Conservation (phyloP, 2,113 vertebrate genomes). For the Zosterops pallidus region DNA sequence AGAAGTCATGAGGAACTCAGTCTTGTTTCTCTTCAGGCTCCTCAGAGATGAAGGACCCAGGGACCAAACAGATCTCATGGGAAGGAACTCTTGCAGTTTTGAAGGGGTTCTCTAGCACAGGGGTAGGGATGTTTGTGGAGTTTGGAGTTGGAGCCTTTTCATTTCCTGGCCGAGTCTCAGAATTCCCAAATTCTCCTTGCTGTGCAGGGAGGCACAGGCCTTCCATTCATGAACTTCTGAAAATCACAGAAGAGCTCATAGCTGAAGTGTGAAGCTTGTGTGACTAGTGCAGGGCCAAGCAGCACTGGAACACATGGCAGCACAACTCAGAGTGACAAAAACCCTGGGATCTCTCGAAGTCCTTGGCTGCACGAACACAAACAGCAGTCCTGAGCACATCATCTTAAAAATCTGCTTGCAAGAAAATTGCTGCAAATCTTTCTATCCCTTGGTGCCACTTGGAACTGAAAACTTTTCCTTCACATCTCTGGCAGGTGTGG, state of each 20-base stretch:
- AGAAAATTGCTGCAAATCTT: not conserved
- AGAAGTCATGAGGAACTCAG: not conserved
- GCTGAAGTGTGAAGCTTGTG: not conserved
- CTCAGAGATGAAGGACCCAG: not conserved
- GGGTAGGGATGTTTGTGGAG: not conserved
- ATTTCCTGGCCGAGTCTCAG: not conserved
- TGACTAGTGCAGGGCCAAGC: not conserved
- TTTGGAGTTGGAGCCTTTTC: not conserved
- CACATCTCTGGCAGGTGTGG: not conserved
- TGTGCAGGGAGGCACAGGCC: not conserved
- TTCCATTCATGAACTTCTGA: not conserved
- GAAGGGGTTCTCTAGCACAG: not conserved
- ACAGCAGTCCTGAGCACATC: not conserved
- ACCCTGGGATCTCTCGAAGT: not conserved
- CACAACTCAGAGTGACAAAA: not conserved
- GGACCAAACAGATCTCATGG: not conserved
- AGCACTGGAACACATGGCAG: fast-evolving
- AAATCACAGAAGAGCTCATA: not conserved
- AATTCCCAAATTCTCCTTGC: not conserved
- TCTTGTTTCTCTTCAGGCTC: not conserved
- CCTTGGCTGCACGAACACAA: not conserved
- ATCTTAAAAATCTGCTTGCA: not conserved
- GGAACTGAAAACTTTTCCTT: not conserved
- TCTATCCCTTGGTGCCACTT: not conserved
- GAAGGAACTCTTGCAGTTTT: not conserved